These are phyloP conservation scores for Talpa occidentalis DNA, from an alignment of 2,113 vertebrate species.

Conservation along the genomic window DNA sequence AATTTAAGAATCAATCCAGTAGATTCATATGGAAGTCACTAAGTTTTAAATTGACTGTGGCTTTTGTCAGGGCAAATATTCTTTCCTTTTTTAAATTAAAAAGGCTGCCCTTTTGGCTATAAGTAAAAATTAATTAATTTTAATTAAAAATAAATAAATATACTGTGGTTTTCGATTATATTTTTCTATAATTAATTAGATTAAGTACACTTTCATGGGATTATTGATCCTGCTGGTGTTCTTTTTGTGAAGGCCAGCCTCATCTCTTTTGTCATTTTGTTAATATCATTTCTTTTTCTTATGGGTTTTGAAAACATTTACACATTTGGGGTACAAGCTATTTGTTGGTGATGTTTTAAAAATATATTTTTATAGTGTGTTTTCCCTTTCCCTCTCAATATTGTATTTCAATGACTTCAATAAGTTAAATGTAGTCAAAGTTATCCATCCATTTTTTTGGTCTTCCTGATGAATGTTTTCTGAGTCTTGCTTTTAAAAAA, in stretches of 20 bases:
- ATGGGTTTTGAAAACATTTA: background rate
- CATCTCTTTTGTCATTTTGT: background rate
- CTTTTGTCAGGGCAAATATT: too few relatives aligned
- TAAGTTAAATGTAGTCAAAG: background rate
- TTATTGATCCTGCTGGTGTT: background rate
- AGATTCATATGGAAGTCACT: background rate
- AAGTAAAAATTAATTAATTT: too few relatives aligned
- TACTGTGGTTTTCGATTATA: background rate
- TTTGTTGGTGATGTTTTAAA: background rate
- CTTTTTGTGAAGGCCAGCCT: background rate
- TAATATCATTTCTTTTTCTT: background rate
- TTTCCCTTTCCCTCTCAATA: background rate
- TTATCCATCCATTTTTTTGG: background rate
- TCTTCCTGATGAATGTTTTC: background rate
- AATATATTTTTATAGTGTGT: background rate
- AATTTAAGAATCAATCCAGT: background rate
- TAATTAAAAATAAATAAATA: too few relatives aligned
- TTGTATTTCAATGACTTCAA: background rate
- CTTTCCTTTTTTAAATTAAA: too few relatives aligned
- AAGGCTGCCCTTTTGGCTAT: too few relatives aligned
- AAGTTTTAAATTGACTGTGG: background rate
- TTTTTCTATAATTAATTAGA: background rate
- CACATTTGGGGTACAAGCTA: background rate
- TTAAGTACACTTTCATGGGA: background rate
- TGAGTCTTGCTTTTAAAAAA: background rate